Base-by-base conservation (phyloP, 2,797 vertebrate genomes). In the Muraenolepis orangiensis region DNA sequence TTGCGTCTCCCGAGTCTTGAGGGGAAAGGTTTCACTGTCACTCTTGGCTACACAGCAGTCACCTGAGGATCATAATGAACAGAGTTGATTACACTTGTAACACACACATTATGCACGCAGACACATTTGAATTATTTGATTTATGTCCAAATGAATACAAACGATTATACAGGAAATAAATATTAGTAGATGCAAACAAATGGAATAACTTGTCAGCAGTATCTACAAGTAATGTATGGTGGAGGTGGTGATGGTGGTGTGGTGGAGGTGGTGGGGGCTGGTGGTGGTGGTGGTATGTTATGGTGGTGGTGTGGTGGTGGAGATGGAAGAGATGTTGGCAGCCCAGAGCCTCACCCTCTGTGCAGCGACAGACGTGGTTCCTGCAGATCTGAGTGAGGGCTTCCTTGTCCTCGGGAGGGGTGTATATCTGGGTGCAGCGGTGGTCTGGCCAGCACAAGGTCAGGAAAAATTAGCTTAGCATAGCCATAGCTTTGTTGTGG, bases 1-100 rank as follows among this genome's bases (percentile, higher is more conserved):
- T 8, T 79, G 80, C 0, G 70, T 84, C 70, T 82, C 84, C 69
- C 90, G 81, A 2, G 81, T 82, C 32, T 78, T 66, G 67, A 1
- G 40, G 7, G 13, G 11, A 74, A 88, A 73, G 38, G 69, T 72
- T 68, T 86, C 66, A 5, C 1, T 32, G 57, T 89, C 85, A 0
- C 4, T 26, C 83, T 91, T 93, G n/a, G 84, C 18, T 23, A 92
- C 18, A 6, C 91, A 91, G 75, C 93, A 94, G 85, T 94, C 90
- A 1, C 89, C 93, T 94, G 77, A 16, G 77, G 23, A 67, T 61
- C 1, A n/a, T n/a, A n/a, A n/a, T n/a, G n/a, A n/a, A 32, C 8
- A 29, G 20, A 74, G 12, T 8, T 6, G 32, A 14, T 31, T 32
- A 20, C n/a, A n/a, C n/a, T 40, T 26, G 38, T 26, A 42, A n/a